These are phyloP conservation scores for Gymnothorax reevesii DNA, from an alignment of 2,797 vertebrate genomes.

Conservation along the genomic window DNA sequence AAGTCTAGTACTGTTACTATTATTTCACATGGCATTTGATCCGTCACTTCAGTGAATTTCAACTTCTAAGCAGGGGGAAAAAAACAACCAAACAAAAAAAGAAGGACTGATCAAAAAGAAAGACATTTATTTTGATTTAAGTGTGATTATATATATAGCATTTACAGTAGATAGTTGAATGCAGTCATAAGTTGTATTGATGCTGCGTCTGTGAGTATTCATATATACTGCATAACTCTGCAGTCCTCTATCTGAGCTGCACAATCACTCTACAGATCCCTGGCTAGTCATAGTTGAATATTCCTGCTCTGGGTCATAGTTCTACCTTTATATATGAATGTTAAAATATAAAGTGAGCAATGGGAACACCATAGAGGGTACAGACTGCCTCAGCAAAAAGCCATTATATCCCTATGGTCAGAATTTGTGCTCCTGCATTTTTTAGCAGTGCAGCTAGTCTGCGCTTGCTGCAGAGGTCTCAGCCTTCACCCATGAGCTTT, in stretches of 20 bases:
- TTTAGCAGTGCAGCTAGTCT: too few relatives aligned
- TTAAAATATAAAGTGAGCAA: too few relatives aligned
- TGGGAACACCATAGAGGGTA: too few relatives aligned
- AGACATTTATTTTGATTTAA: neutral
- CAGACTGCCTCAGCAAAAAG: too few relatives aligned
- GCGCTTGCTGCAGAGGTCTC: too few relatives aligned
- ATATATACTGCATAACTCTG: neutral
- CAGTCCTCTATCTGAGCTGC: neutral
- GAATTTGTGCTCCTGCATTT: too few relatives aligned
- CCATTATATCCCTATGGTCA: too few relatives aligned
- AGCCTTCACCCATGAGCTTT: too few relatives aligned
- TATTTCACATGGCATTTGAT: constrained; percentile 66
- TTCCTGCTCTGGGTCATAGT: too few relatives aligned
- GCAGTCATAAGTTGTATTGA: neutral
- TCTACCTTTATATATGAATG: too few relatives aligned
- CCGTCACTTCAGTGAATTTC: constrained; percentile 71
- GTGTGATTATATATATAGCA: neutral
- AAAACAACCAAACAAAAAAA: constrained; percentile 27
- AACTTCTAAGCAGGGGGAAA: constrained; percentile 44
- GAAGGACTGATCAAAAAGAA: neutral
- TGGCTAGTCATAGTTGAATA: too few relatives aligned
- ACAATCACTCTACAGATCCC: neutral
- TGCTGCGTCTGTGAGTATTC: neutral
- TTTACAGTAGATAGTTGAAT: too few relatives aligned
- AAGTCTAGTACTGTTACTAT: constrained; percentile 35